These are phyloP conservation scores for Tapera naevia DNA, from an alignment of 2,797 vertebrate species.

Conservation along the genomic window DNA sequence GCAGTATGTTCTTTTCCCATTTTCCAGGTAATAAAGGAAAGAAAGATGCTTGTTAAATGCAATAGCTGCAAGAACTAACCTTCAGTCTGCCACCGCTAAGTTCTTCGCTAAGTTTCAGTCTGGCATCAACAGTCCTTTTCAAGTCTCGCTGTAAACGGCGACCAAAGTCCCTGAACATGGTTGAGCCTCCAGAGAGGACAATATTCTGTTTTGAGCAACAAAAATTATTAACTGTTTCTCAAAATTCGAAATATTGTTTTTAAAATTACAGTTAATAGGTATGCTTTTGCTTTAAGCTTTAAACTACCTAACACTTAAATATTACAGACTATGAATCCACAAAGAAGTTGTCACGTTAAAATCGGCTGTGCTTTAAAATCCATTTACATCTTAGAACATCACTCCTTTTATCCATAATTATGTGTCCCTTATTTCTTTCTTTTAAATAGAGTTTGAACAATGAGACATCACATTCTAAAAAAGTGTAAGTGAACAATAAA, in stretches of 20 bases:
- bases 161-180: conserved; percentile 99
- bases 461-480: not conserved
- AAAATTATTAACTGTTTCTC: not conserved
- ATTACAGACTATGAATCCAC: not conserved
- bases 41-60: not conserved
- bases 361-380: not conserved
- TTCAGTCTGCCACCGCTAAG: conserved; percentile 95
- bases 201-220: conserved; percentile 84
- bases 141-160: conserved; percentile 96
- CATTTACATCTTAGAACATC: not conserved
- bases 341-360: not conserved
- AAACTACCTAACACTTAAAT: not conserved
- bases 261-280: not conserved
- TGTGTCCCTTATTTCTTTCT: not conserved
- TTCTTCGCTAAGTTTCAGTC: conserved; percentile 96
- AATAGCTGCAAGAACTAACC: conserved; percentile 73
- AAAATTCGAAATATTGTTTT: not conserved
- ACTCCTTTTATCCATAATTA: not conserved
- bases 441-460: not conserved
- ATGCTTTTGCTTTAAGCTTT: not conserved
- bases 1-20: not conserved
- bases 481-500: not conserved
- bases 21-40: not conserved
- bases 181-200: conserved; percentile 96
- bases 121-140: conserved; percentile 94